Evolutionary conservation across 2,113 vertebrate species (phyloP).

Genomic region (Muscicapa adusta): DNA sequence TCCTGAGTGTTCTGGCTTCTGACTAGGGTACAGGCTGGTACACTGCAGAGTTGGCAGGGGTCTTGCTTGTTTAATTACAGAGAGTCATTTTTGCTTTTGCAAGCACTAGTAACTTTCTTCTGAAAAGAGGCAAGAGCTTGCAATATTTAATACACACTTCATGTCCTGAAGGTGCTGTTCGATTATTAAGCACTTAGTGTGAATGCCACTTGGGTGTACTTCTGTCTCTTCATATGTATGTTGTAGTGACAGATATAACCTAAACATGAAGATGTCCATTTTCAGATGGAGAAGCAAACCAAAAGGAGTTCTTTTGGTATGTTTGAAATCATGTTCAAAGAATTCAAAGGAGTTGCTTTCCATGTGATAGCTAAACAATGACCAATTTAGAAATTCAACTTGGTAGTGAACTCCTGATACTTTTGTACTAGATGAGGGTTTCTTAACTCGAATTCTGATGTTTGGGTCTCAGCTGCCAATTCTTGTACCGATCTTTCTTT

Average conservation of each 20-base stretch:
- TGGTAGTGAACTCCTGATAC: not conserved
- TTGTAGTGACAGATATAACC: not conserved
- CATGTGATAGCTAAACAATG: not conserved
- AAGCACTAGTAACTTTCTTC: slow-evolving; percentile 5
- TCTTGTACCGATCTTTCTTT: not conserved
- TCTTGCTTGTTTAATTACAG: not conserved
- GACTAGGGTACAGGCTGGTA: not conserved
- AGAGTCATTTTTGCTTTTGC: not conserved
- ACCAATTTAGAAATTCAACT: not conserved
- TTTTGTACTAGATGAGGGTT: not conserved
- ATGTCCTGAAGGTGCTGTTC: not conserved
- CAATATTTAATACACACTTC: not conserved
- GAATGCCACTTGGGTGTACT: not conserved
- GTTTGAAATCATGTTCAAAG: not conserved
- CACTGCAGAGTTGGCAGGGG: not conserved
- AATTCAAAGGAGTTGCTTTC: not conserved
- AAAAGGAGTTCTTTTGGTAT: not conserved
- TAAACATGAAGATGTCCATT: not conserved
- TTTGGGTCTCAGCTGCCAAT: not conserved
- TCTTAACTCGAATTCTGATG: not conserved
- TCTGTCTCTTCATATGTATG: not conserved
- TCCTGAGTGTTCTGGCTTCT: not conserved
- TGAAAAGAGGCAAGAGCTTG: not conserved
- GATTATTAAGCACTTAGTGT: not conserved
- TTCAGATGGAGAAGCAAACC: not conserved